Evolutionary conservation across 2,797 vertebrate genomes (phyloP).

Genomic region (Thamnophis elegans): DNA sequence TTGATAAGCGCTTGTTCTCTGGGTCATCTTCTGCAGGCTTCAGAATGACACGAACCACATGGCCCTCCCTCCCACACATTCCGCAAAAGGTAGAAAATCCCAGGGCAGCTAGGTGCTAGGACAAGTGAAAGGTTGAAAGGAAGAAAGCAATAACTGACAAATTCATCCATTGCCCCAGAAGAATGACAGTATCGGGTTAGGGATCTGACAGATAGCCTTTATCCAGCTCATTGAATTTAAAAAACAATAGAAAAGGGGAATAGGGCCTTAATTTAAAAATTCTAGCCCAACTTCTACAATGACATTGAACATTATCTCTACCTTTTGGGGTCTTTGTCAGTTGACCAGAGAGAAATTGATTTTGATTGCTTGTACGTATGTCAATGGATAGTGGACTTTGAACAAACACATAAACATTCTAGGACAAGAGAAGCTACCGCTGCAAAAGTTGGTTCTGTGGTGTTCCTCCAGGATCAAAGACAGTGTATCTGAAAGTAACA

Average conservation of each 20-base stretch:
- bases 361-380: neutral
- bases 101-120: too few relatives aligned
- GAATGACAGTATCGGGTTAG: too few relatives aligned
- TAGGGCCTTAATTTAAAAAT: neutral
- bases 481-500: neutral
- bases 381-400: neutral
- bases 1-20: too few relatives aligned
- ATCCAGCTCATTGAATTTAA: neutral
- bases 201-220: neutral
- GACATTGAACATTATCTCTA: neutral
- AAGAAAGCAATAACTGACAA: too few relatives aligned
- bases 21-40: too few relatives aligned
- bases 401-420: neutral
- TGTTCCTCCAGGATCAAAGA: neutral
- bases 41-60: too few relatives aligned
- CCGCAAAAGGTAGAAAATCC: too few relatives aligned
- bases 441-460: neutral
- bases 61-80: too few relatives aligned
- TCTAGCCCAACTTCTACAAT: neutral
- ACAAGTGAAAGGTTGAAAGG: too few relatives aligned
- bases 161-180: too few relatives aligned
- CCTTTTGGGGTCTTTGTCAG: neutral
- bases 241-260: neutral
- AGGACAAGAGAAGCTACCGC: neutral
- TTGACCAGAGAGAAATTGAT: neutral